Evolutionary conservation across 2,888 invertebrate species (phyloP), one percentile per base, ranked within the genome.

Genomic region (Dermolepida albohirtum): DNA sequence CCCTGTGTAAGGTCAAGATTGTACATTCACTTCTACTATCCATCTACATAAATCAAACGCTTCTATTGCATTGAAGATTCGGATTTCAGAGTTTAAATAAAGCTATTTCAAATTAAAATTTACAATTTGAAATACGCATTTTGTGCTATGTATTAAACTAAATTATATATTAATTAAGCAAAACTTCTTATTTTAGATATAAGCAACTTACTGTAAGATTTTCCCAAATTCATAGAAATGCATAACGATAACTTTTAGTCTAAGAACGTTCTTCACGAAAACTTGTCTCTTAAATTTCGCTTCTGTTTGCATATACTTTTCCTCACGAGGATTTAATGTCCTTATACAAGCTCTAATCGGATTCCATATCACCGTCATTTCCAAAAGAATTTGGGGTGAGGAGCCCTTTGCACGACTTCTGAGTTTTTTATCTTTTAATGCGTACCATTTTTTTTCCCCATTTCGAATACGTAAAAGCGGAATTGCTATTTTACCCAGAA

Each of bases 381-480:
- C 98, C 63, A 99, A 83, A 44, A 95, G 86, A 77, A 98, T 96
- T 81, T 94, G 96, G 0, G 96, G 94, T 62, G 89, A 90, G 78
- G 90, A 92, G 11, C 98, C 98, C 82, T 98, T 97, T n/a, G 96
- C 95, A 49, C 96, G 85, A 1, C 90, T 88, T 41, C 93, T 86
- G 78, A 98, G 87, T 80, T 98, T 98, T 83, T 96, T 95, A 81
- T 99, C 98, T 80, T 99, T 99, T 49, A 99, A 84, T 0, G 94
- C 93, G 82, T 95, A 98, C 98, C 98, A 98, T 72, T 94, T 86
- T 80, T 95, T 95, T 79, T 96, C 96, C 0, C 96, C 94, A 79
- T 94, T 96, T 72, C 91, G 87, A 74, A 98, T 92, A 77, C 89
- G 87, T 65, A 98, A 84, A 57, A 98, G 82, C 0, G 98, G 98